Evolutionary conservation across 1,140 invertebrate species (phyloP), one percentile per base, ranked within the genome.

Genomic region (Bombus vancouverensis): DNA sequence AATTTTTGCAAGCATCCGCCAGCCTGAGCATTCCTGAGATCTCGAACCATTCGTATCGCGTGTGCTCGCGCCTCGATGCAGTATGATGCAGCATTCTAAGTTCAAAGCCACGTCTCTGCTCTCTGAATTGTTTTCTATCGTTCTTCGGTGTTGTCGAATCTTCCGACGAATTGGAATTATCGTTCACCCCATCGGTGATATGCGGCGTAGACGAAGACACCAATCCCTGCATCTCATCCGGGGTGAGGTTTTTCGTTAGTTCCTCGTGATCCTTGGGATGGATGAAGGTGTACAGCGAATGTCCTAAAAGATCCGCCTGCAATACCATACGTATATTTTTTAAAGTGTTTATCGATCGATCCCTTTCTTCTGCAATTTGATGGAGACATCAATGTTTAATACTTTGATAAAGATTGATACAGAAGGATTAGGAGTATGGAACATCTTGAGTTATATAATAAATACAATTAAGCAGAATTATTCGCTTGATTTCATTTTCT

Each of bases 231-330:
- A 91, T 70, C 79, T 95, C 95, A 22, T 95, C 95, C 0, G 96
- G 96, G 80, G 95, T 96, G 18, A 98, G 94, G 90, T 97, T 96
- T 71, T 96, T 95, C 62, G 96, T 96, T 34, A 99, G 95, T 80
- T 96, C 96, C 12, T 96, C 96, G 78, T 97, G 96, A 92, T 99
- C 98, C 32, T 97, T 97, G 4, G 96, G 96, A 92, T 98, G 97
- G 9, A 98, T 96, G 76, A 98, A 97, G 81, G 97, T 97, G 92
- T 97, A 97, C 74, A 99, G 95, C 77, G 97, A 98, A 91, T 98
- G 97, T 0, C 98, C 98, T 92, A 98, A 96, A 71, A 99, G 95
- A 89, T 99, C 98, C 86, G 97, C 96, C 97, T 98, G 94, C 53
- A 95, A 95, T 25, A 18, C 22, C 4, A n/a, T 39, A 62, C 5